phyloP scores from a whole-genome alignment of 2,797 vertebrate species.

The Lutjanus campechanus region DNA sequence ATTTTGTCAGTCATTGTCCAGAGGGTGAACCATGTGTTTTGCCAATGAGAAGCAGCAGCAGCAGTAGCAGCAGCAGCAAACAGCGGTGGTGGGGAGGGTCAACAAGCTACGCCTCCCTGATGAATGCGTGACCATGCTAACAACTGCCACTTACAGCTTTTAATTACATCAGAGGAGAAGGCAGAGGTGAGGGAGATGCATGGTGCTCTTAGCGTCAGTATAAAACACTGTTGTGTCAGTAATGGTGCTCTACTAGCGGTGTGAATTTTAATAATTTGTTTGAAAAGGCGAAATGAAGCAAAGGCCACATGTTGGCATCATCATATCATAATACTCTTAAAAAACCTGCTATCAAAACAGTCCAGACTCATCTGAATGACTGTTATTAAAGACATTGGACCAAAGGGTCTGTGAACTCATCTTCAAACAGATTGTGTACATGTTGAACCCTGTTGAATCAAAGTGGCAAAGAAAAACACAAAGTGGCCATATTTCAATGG shows the following conservation, averaged over 20 bases:
- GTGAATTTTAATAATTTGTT: conserved; percentile 51
- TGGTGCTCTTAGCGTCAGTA: conserved; percentile 26
- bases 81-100: conserved; percentile 50
- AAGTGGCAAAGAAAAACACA: conserved; percentile 73
- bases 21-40: conserved; percentile 80
- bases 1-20: conserved; percentile 90
- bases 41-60: conserved; percentile 83
- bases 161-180: conserved; percentile 68
- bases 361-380: conserved; percentile 55
- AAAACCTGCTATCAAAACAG: conserved; percentile 53
- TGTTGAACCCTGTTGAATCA: conserved; percentile 75
- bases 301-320: conserved; percentile 59
- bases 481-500: conserved; percentile 75
- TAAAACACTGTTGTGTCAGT: conserved; percentile 30
- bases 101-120: conserved; percentile 72
- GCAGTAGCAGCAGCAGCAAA: conserved; percentile 19
- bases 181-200: conserved; percentile 34
- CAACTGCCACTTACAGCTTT: conserved; percentile 72
- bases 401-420: conserved; percentile 63
- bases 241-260: conserved; percentile 32
- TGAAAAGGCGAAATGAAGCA: conserved; percentile 58
- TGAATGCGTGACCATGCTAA: conserved; percentile 83
- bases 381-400: conserved; percentile 72
- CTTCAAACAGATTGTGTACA: conserved; percentile 68
- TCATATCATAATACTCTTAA: conserved; percentile 70